Conservation (phyloP, 2,797 vertebrate genomes). For the Chelon labrosus region DNA sequence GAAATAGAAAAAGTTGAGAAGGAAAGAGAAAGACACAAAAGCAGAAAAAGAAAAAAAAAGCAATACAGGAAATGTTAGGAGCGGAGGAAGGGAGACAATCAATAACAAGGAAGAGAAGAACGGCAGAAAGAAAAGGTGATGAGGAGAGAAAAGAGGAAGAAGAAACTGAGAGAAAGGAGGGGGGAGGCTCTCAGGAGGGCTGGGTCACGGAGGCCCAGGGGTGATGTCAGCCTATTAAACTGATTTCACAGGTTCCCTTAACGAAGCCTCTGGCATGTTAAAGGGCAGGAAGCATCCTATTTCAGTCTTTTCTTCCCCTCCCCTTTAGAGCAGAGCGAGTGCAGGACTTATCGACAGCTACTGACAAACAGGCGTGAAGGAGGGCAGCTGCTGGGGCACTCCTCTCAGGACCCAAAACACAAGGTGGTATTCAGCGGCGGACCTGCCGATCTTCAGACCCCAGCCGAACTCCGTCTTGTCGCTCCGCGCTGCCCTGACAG, state of each 20-base stretch:
- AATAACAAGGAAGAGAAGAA: slow-evolving; percentile 37
- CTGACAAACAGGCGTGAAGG: slow-evolving; percentile 85
- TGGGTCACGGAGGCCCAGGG: slow-evolving; percentile 82
- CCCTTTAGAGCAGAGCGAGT: slow-evolving; percentile 68
- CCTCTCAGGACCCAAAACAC: slow-evolving; percentile 82
- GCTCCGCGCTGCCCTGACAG: slow-evolving; percentile 16
- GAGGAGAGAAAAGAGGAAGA: slow-evolving; percentile 40
- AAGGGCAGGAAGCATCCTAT: slow-evolving; percentile 88
- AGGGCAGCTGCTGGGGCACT: slow-evolving; percentile 82
- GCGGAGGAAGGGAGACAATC: slow-evolving; percentile 34
- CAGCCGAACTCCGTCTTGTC: slow-evolving; percentile 39
- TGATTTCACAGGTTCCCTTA: slow-evolving; percentile 88
- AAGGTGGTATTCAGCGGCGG: slow-evolving; percentile 75
- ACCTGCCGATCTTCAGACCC: slow-evolving; percentile 69
- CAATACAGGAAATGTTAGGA: slow-evolving; percentile 2
- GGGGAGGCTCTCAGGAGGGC: slow-evolving; percentile 72
- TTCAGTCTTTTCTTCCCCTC: slow-evolving; percentile 76
- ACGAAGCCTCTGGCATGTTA: slow-evolving; percentile 86
- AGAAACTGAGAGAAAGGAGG: slow-evolving; percentile 40
- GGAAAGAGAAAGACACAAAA: neutral
- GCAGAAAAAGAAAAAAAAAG: neutral
- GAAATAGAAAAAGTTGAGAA: neutral
- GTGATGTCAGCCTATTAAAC: slow-evolving; percentile 88
- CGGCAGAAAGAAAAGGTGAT: slow-evolving; percentile 27
- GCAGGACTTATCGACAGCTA: slow-evolving; percentile 82